Conservation (phyloP, 2,113 vertebrate species). For the Ceuthmochares aereus region DNA sequence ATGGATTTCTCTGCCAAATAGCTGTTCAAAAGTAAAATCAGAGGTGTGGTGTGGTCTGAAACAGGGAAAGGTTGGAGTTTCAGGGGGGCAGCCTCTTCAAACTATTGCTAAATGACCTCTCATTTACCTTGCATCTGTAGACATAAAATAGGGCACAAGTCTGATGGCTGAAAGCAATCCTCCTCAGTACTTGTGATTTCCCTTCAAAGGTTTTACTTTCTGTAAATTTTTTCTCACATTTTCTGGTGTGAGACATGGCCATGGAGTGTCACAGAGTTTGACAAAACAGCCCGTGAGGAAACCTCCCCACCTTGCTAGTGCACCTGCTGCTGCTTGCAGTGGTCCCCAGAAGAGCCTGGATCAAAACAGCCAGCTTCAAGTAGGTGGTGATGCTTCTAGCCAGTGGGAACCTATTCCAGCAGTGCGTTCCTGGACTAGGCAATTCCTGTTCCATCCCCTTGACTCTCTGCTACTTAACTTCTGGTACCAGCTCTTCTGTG, state of each 20-base stretch:
- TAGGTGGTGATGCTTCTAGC: neutral
- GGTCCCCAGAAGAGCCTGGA: neutral
- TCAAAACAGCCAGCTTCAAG: neutral
- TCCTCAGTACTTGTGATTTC: neutral
- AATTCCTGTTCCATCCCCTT: neutral
- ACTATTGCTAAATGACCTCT: neutral
- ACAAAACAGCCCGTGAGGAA: accelerated
- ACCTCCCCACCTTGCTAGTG: neutral
- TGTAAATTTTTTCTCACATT: neutral
- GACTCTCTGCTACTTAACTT: neutral
- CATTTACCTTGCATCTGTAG: neutral
- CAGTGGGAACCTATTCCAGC: neutral
- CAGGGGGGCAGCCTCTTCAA: neutral
- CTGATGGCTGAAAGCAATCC: neutral
- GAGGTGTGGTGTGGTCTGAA: neutral
- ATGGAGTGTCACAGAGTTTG: accelerated
- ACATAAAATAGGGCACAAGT: neutral
- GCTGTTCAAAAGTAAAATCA: neutral
- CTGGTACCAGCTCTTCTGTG: neutral
- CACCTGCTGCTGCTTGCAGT: accelerated
- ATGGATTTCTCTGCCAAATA: neutral
- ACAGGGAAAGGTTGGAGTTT: neutral
- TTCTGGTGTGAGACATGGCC: accelerated
- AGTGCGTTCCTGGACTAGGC: neutral
- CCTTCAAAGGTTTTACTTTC: neutral